phyloP scores from a whole-genome alignment of 92 coral and sea anemone genomes.

The Actinernus sp. region DNA sequence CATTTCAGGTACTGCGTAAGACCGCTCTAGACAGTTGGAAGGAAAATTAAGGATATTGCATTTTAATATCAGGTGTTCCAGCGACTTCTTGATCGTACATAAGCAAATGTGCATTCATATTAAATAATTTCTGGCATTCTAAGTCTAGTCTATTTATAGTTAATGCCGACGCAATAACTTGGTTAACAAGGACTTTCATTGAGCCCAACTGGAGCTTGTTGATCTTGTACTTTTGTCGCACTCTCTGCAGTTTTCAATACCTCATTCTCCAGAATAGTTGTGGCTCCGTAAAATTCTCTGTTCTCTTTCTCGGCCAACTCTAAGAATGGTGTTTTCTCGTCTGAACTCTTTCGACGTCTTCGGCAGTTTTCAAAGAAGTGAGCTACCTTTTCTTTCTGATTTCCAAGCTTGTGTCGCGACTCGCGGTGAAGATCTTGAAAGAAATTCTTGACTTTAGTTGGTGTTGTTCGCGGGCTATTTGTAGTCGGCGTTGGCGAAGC shows the following conservation, averaged over 20 bases:
- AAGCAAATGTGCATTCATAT: no score
- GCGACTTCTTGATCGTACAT: no score
- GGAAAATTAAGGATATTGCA: no score
- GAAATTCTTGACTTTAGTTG: constrained; percentile 57
- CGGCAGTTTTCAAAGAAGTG: constrained; percentile 57
- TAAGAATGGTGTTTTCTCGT: constrained; percentile 54
- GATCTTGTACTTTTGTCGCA: constrained; percentile 8
- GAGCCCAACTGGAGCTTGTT: no score
- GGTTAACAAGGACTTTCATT: no score
- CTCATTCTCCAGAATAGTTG: constrained; percentile 2
- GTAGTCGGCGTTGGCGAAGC: constrained; percentile 25
- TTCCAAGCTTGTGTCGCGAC: constrained; percentile 61
- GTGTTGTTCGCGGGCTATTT: constrained; percentile 48
- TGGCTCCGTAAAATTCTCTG: constrained; percentile 44
- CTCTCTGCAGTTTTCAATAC: constrained; percentile 14
- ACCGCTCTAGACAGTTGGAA: no score
- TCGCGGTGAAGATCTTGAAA: constrained; percentile 70
- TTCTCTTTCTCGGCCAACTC: constrained; percentile 62
- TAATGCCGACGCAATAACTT: no score
- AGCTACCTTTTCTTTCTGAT: constrained; percentile 38
- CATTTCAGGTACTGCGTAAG: no score
- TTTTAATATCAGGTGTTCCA: no score
- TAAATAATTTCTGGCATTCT: no score
- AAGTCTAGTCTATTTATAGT: no score
- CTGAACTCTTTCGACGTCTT: constrained; percentile 33